A percentile compares a stretch with the other conserved stretches of the same genome.
Conservation (phyloP, 2,113 vertebrate species). For the Bubo scandiacus region DNA sequence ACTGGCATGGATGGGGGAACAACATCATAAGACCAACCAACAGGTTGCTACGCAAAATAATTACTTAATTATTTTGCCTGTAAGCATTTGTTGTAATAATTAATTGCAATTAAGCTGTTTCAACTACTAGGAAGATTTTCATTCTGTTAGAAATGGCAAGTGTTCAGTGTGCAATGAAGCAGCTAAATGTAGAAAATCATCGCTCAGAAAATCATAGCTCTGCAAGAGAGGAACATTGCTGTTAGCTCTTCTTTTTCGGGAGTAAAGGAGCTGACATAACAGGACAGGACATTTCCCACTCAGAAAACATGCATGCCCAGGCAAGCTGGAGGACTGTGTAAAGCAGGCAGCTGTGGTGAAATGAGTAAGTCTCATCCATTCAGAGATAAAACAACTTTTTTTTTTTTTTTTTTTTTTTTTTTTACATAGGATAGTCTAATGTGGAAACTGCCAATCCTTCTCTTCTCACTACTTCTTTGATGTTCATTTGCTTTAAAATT, state of each 20-base stretch:
- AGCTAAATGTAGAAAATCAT: not conserved
- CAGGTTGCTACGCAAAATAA: not conserved
- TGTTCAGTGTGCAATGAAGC: not conserved
- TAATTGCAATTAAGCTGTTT: not conserved
- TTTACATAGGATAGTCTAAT: not conserved
- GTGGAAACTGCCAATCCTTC: constrained; percentile 30
- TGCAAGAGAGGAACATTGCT: not conserved
- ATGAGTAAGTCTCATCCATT: constrained; percentile 34
- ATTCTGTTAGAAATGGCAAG: not conserved
- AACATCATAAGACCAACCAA: not conserved
- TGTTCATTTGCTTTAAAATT: constrained; percentile 46
- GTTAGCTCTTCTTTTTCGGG: not conserved
- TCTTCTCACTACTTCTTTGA: constrained; percentile 34
- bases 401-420: not conserved
- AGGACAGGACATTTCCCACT: constrained; percentile 36
- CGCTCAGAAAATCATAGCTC: not conserved
- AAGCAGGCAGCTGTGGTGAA: constrained; percentile 35
- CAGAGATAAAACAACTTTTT: constrained; percentile 3
- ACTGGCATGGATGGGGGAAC: not conserved
- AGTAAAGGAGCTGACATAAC: constrained; percentile 9
- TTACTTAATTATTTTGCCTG: not conserved
- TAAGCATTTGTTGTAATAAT: not conserved
- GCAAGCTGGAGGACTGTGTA: constrained; percentile 49
- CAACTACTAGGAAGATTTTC: not conserved
- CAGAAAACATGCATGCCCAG: constrained; percentile 46